phyloP scores from a whole-genome alignment of 2,888 invertebrate species.

The Athetis lepigone region DNA sequence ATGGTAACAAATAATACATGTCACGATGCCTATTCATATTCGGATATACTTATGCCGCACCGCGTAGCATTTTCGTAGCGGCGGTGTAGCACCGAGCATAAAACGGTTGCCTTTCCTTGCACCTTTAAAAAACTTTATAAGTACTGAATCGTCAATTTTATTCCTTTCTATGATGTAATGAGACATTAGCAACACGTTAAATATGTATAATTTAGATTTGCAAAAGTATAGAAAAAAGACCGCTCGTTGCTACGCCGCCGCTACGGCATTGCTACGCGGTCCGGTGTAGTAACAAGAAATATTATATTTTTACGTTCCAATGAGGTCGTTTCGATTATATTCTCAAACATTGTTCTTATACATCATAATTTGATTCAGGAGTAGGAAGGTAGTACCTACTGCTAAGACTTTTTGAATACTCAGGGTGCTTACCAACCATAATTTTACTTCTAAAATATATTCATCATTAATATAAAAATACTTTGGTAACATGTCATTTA shows the following conservation, averaged over 20 bases:
- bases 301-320: too few species aligned
- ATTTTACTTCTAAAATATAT: slow-evolving; percentile 3
- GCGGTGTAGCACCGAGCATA: slow-evolving; percentile 30
- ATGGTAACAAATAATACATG: too few species aligned
- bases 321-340: not conserved
- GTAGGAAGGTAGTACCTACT: not conserved
- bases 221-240: not conserved
- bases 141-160: not conserved
- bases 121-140: not conserved
- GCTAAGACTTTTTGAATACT: not conserved
- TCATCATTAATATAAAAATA: not conserved
- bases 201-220: not conserved
- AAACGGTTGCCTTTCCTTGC: not conserved
- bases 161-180: not conserved
- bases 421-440: not conserved
- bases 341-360: not conserved
- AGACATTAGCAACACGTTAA: not conserved
- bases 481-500: slow-evolving; percentile 30
- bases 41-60: not conserved
- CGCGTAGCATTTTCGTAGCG: slow-evolving; percentile 48
- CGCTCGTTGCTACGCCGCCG: not conserved
- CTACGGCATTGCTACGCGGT: not conserved
- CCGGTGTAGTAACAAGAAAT: not conserved
- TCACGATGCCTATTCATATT: too few species aligned
- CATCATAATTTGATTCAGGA: too few species aligned